A percentile compares a stretch with the other conserved stretches of the same genome.
These are phyloP conservation scores for Leptinotarsa lineolata DNA, from an alignment of 1,140 invertebrate genomes.

Conservation along the genomic window DNA sequence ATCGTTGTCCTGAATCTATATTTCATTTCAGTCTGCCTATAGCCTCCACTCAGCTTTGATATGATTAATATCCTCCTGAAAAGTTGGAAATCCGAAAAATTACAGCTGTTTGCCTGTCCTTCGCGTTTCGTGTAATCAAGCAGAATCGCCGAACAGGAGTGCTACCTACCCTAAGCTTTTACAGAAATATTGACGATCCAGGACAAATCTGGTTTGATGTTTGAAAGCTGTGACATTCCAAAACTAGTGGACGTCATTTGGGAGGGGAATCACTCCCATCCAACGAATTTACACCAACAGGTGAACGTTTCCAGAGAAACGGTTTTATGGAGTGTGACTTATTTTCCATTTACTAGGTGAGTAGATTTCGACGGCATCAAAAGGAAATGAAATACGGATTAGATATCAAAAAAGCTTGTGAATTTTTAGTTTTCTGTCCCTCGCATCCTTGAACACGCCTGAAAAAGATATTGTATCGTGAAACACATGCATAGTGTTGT, in stretches of 20 bases:
- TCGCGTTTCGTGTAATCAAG: background rate
- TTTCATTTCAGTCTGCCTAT: too few relatives aligned
- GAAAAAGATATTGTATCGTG: too few relatives aligned
- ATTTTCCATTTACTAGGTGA: too few relatives aligned
- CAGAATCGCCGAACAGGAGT: background rate
- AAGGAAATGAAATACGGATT: too few relatives aligned
- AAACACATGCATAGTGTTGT: too few relatives aligned
- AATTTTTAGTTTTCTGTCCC: too few relatives aligned
- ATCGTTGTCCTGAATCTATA: too few relatives aligned
- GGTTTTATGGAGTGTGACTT: too few relatives aligned
- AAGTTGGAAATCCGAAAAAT: background rate
- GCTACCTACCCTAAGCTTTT: background rate
- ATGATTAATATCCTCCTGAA: background rate
- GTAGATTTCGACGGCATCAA: too few relatives aligned
- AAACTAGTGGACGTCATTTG: background rate
- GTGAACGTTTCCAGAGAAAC: background rate
- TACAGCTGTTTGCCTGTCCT: background rate
- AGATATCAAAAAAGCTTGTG: too few relatives aligned
- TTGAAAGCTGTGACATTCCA: background rate
- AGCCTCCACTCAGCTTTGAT: too few relatives aligned
- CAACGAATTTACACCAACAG: background rate
- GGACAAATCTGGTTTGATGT: constrained; percentile 4
- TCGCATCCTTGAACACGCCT: too few relatives aligned
- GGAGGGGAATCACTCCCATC: background rate
- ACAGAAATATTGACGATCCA: constrained; percentile 8